A percentile compares a stretch with the other conserved stretches of the same genome.
These are phyloP conservation scores for Alaudala cheleensis DNA, from an alignment of 2,113 vertebrate genomes.

Conservation along the genomic window DNA sequence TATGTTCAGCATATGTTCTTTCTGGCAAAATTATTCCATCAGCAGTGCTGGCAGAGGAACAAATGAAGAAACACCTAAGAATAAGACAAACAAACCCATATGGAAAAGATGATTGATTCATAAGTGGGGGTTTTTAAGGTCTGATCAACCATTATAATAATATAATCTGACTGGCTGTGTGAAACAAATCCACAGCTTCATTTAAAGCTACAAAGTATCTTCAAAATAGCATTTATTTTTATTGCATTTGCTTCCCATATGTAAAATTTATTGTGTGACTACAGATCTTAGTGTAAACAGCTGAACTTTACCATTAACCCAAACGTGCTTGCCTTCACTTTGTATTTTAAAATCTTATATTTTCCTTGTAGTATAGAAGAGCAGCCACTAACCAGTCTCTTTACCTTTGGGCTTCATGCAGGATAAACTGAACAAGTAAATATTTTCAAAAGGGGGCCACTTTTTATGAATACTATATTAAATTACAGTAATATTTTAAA, in stretches of 20 bases:
- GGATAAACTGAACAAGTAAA: background rate
- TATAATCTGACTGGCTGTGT: background rate
- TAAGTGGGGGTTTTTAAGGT: background rate
- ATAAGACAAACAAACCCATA: background rate
- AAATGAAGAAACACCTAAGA: slow-evolving; percentile 3
- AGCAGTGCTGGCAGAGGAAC: background rate
- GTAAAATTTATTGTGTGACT: background rate
- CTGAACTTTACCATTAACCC: background rate
- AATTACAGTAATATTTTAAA: background rate
- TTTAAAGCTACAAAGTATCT: background rate
- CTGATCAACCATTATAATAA: background rate
- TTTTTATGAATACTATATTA: background rate
- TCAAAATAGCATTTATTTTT: background rate
- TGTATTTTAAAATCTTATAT: background rate
- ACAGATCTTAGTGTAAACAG: background rate
- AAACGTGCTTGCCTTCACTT: background rate
- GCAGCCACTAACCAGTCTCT: background rate
- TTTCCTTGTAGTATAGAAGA: background rate
- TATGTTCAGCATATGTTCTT: background rate
- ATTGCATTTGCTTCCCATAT: background rate
- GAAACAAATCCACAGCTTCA: background rate
- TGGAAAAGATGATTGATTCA: background rate
- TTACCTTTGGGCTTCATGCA: background rate
- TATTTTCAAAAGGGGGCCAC: background rate
- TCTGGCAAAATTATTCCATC: background rate